A percentile compares a stretch with the other conserved stretches of the same genome.
phyloP scores from a whole-genome alignment of 2,113 vertebrate genomes.

The Fukomys damarensis region DNA sequence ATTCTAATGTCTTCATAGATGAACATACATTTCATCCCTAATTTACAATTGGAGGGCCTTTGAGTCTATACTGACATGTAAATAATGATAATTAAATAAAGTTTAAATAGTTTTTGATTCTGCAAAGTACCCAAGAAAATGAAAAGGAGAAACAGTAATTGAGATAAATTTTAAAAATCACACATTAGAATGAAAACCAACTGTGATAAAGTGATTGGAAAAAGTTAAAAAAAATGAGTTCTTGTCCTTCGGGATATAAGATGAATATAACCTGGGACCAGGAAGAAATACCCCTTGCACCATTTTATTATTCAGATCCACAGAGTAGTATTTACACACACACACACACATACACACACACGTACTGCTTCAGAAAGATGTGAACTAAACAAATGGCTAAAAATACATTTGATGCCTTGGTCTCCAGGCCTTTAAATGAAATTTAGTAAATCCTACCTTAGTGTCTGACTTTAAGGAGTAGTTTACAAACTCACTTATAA shows the following conservation, averaged over 20 bases:
- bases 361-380: constrained; percentile 26
- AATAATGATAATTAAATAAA: neutral
- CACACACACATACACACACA: too few relatives aligned
- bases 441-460: constrained; percentile 54
- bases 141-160: constrained; percentile 43
- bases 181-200: constrained; percentile 43
- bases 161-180: constrained; percentile 27
- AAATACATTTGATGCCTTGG: constrained; percentile 41
- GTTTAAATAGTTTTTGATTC: constrained; percentile 40
- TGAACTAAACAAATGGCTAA: constrained; percentile 50
- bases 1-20: neutral
- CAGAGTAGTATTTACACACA: neutral
- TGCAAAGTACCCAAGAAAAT: constrained; percentile 27
- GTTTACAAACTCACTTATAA: constrained; percentile 58
- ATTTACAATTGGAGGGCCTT: neutral
- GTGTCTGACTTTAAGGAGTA: constrained; percentile 27
- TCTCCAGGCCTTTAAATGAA: constrained; percentile 49
- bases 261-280: neutral
- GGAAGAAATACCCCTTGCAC: neutral
- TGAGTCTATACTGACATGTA: constrained; percentile 21
- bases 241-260: constrained; percentile 26
- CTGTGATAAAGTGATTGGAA: constrained; percentile 36
- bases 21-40: neutral
- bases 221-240: constrained; percentile 37
- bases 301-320: neutral